A percentile compares a stretch with the other conserved stretches of the same genome.
Conservation (phyloP, 2,888 invertebrate genomes). For the Micoletzkya japonica region DNA sequence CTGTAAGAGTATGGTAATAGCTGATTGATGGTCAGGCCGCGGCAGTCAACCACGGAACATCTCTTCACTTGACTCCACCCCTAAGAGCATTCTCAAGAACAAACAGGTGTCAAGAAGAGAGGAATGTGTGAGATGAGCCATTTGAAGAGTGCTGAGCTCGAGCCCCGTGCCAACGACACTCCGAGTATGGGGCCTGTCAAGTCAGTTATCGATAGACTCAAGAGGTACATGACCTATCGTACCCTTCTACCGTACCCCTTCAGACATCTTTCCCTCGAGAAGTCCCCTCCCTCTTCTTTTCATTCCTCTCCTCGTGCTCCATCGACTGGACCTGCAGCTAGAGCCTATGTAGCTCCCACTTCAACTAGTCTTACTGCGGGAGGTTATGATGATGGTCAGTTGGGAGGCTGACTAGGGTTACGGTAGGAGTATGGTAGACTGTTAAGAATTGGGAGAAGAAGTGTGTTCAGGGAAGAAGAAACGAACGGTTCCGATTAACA, state of each 20-base stretch:
- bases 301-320: neutral
- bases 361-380: neutral
- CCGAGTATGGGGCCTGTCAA: slow-evolving; percentile 33
- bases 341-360: slow-evolving; percentile 14
- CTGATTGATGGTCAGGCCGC: slow-evolving; percentile 27
- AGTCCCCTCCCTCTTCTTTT: slow-evolving; percentile 38
- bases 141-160: slow-evolving; percentile 44
- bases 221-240: slow-evolving; percentile 2
- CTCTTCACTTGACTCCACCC: neutral
- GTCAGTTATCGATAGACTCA: slow-evolving; percentile 47
- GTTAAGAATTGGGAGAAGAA: neutral
- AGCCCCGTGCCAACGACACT: slow-evolving; percentile 35
- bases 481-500: slow-evolving; percentile 1
- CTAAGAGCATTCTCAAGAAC: slow-evolving; percentile 59
- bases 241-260: slow-evolving; percentile 9
- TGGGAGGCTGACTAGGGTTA: neutral
- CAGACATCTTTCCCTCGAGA: slow-evolving; percentile 56
- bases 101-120: slow-evolving; percentile 40
- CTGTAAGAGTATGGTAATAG: neutral
- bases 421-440: neutral
- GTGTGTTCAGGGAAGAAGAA: slow-evolving; percentile 18
- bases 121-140: neutral
- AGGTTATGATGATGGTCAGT: slow-evolving; percentile 26
- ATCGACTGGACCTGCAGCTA: slow-evolving; percentile 2
- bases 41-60: slow-evolving; percentile 10